Conservation (phyloP, 2,113 vertebrate species). For the Nipponia nippon region DNA sequence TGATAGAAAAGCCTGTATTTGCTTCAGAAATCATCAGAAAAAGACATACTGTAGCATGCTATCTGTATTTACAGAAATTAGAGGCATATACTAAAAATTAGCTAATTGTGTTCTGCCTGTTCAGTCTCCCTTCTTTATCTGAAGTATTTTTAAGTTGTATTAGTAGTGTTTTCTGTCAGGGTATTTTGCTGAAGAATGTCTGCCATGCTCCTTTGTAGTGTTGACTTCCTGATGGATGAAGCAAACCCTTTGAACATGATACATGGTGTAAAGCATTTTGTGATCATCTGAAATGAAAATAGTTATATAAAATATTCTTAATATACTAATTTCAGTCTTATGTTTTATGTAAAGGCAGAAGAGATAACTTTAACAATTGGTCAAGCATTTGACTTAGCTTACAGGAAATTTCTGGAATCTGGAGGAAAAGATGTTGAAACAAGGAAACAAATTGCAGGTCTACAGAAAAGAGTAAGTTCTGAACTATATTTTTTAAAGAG, state of each 20-base stretch:
- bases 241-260: not conserved
- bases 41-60: not conserved
- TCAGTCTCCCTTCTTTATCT: not conserved
- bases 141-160: not conserved
- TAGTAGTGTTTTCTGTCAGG: not conserved
- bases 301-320: not conserved
- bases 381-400: constrained; percentile 97
- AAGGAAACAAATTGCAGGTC: constrained; percentile 92
- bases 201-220: not conserved
- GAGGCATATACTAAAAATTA: not conserved
- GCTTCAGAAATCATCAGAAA: not conserved
- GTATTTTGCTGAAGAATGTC: not conserved
- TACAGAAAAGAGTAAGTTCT: constrained; percentile 91
- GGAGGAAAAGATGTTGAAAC: constrained; percentile 98
- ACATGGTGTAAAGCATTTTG: not conserved
- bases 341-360: constrained; percentile 82
- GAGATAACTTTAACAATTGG: constrained; percentile 98
- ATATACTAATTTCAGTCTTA: constrained; percentile 25
- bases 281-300: not conserved
- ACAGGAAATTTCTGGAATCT: constrained; percentile 98
- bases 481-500: not conserved
- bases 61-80: not conserved
- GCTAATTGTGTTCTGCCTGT: not conserved
- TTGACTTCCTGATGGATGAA: not conserved
- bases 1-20: not conserved